Percentiles rank a stretch among this genome's conserved stretches.
These are phyloP conservation scores for Penelope pileata DNA, from an alignment of 2,113 vertebrate species.

Conservation along the genomic window DNA sequence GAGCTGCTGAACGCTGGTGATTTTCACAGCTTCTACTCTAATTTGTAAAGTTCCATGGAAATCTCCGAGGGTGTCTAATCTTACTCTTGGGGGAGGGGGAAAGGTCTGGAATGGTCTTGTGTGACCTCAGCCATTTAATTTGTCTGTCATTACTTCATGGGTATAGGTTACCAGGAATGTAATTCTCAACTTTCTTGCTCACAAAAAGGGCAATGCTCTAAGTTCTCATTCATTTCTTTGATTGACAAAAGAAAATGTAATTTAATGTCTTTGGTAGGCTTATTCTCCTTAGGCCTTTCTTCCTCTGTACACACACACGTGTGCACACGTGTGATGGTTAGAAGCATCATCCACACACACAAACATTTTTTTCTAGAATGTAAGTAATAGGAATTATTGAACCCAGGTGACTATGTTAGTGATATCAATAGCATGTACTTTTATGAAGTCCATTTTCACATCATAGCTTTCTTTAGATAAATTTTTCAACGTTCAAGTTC, in stretches of 20 bases:
- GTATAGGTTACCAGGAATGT: constrained; percentile 33
- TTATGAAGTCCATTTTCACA: constrained; percentile 47
- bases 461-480: constrained; percentile 43
- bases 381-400: constrained; percentile 17
- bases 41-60: background rate
- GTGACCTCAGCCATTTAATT: constrained; percentile 55
- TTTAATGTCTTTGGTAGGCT: background rate
- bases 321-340: background rate
- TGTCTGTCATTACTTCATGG: constrained; percentile 52
- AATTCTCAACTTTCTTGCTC: constrained; percentile 19
- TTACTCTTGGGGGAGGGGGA: constrained; percentile 8
- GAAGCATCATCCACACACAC: background rate
- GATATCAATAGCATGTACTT: constrained; percentile 29
- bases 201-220: background rate
- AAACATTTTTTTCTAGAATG: constrained; percentile 1
- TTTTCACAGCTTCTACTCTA: constrained; percentile 9
- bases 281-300: background rate
- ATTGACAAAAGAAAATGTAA: constrained; percentile 11
- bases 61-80: constrained; percentile 1
- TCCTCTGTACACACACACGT: background rate
- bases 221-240: constrained; percentile 26
- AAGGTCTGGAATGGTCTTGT: constrained; percentile 15
- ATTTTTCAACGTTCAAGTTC: constrained; percentile 35
- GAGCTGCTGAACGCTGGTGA: background rate
- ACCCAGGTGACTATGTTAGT: background rate